Base-by-base conservation (phyloP, 2,797 vertebrate species). In the Scomberomorus guttatus region DNA sequence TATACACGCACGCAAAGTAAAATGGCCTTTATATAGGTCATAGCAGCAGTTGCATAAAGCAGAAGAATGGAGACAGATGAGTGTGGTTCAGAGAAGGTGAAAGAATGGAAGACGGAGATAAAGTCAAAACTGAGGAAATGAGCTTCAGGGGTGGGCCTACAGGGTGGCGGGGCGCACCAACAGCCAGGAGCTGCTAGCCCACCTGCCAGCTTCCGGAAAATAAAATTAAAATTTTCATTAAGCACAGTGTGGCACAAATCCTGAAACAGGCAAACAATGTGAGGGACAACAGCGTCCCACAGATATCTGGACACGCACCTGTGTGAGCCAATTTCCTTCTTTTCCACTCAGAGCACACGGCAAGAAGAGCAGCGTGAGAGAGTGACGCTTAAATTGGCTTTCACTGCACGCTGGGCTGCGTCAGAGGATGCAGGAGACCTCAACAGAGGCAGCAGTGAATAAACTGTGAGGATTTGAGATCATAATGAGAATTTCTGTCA, bases 11-110 rank as follows among this genome's bases (percentile, higher is more conserved):
- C 75, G 50, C 48, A 72, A 55, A 51, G 15, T 13, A 60, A 75
- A 65, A 62, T 87, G 88, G 79, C 90, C 87, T 93, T 93, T 93
- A 68, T 84, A 83, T 89, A 86, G 91, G 91, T 87, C 87, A 90
- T 10, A 42, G 75, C 71, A 82, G 86, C 60, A 37, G 71, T 89
- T 90, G 69, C 77, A 22, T 88, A 85, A 90, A 79, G 62, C 60
- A 25, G 68, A 72, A 32, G 59, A 62, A 71, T 67, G 59, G 58
- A 80, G 60, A 58, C 8, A 3, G 62, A 77, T 51, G 62, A 71
- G 55, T 44, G 57, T 4, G 29, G 55, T 77, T 77, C 34, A 22
- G 4, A 46, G 29, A 70, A 37, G 50, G 55, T 64, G 59, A 52
- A 50, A 2, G 1, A 72, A 75, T 85, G 83, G 20, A 67, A 73